These are phyloP conservation scores for Drosophila elegans DNA, from an alignment of 1,140 invertebrate genomes.

Conservation along the genomic window DNA sequence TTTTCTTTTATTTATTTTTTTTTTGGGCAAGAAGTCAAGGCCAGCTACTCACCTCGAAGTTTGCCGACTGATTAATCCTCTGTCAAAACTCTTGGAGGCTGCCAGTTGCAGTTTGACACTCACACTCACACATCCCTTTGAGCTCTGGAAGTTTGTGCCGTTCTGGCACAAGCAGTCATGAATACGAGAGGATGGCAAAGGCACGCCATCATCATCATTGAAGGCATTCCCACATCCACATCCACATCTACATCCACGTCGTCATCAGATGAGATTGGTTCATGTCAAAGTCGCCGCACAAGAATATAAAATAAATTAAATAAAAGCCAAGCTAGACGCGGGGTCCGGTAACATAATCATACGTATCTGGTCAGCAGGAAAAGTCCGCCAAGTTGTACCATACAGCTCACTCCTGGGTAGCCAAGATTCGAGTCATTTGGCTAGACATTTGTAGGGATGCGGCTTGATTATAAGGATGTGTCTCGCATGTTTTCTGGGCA, in stretches of 20 bases:
- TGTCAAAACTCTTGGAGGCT: slow-evolving; percentile 2
- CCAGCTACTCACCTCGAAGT: neutral
- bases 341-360: slow-evolving; percentile 1
- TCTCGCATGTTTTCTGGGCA: slow-evolving; percentile 1
- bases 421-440: neutral
- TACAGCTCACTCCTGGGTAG: neutral
- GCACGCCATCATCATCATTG: slow-evolving; percentile 15
- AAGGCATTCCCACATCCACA: neutral
- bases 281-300: slow-evolving; percentile 5
- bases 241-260: neutral
- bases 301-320: slow-evolving; percentile 37
- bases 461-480: slow-evolving; percentile 29
- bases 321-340: slow-evolving; percentile 13
- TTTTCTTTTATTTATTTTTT: neutral
- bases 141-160: slow-evolving; percentile 23
- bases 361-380: neutral
- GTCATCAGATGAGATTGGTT: slow-evolving; percentile 6
- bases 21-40: neutral
- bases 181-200: slow-evolving; percentile 35
- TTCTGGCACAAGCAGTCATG: slow-evolving; percentile 51
- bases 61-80: slow-evolving; percentile 5
- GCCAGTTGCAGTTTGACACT: slow-evolving; percentile 3
- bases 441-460: neutral
- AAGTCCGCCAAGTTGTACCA: neutral
- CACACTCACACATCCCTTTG: neutral